Base-by-base conservation (phyloP, 1,140 invertebrate genomes). In the Leguminivora glycinivorella region DNA sequence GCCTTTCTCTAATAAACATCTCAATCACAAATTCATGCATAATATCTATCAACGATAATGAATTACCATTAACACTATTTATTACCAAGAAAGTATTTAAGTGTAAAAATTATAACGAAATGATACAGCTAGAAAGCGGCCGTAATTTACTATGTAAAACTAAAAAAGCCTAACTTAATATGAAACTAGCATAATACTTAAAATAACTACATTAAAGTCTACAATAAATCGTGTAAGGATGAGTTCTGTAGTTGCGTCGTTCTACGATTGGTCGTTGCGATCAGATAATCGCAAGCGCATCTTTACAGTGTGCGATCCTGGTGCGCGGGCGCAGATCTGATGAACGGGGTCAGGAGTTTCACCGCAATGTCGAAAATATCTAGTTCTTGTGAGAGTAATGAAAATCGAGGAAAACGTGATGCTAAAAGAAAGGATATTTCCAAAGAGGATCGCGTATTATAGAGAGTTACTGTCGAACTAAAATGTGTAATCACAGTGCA, bases 71-170 rank as follows among this genome's bases (percentile, higher is more conserved):
- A 58, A 6, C 52, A 60, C 56, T 29, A 29, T 29, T 29, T 29
- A n/a, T 34, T 0, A 63, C 58, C 24, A 63, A 29, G 47, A 52
- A 52, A 17, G 58, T 63, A 63, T 63, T 63, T 63, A 63, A 63
- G 58, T 63, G 58, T 29, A 25, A 29, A 63, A 63, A 63, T 22
- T 52, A 52, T 63, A 63, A 63, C 25, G 58, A 29, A 29, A 63
- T 63, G 56, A 63, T 63, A 63, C 58, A 26, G 29, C 25, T 63
- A 63, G 58, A 63, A 63, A 63, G 58, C n/a, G 6, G n/a, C 9
- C 10, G 47, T 52, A 52, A 52, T 22, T 52, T 22, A 9, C 47
- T 6, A 22, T 9, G 17, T n/a, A 52, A 52, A 52, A 52, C 47
- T 9, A 52, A 22, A 52, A 22, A 2, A 22, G 19, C 47, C 7